Conservation (phyloP, 2,797 vertebrate genomes). For the Neosilurus hyrtlii region DNA sequence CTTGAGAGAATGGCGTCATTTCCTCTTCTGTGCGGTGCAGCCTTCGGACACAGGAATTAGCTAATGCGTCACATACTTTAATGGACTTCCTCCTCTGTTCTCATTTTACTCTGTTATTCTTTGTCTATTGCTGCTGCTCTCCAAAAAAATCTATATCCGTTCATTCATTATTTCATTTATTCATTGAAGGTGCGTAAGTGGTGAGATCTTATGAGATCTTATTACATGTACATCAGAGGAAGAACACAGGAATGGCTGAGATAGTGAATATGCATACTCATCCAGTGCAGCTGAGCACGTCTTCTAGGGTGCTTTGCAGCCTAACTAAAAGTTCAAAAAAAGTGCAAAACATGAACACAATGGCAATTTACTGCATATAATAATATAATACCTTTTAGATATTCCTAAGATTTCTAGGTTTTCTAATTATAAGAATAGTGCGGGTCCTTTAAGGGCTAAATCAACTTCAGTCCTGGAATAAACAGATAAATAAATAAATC, state of each 20-base stretch:
- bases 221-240: not conserved
- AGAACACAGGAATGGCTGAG: not conserved
- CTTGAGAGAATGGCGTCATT: slow-evolving; percentile 28
- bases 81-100: slow-evolving; percentile 7
- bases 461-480: no score
- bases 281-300: not conserved
- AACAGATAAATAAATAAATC: no score
- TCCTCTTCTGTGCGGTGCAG: slow-evolving; percentile 30
- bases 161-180: not conserved
- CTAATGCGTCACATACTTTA: not conserved
- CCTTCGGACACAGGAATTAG: slow-evolving; percentile 16
- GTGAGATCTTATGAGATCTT: not conserved
- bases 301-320: not conserved
- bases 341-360: not conserved
- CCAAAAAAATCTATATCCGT: not conserved
- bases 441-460: no score
- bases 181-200: not conserved
- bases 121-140: not conserved
- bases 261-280: not conserved
- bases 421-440: no score
- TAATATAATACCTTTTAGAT: not conserved
- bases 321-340: not conserved
- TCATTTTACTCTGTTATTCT: not conserved
- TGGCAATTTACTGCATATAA: not conserved
- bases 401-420: no score